phyloP scores from a whole-genome alignment of 2,888 invertebrate genomes.

The Serrognathus titanus region DNA sequence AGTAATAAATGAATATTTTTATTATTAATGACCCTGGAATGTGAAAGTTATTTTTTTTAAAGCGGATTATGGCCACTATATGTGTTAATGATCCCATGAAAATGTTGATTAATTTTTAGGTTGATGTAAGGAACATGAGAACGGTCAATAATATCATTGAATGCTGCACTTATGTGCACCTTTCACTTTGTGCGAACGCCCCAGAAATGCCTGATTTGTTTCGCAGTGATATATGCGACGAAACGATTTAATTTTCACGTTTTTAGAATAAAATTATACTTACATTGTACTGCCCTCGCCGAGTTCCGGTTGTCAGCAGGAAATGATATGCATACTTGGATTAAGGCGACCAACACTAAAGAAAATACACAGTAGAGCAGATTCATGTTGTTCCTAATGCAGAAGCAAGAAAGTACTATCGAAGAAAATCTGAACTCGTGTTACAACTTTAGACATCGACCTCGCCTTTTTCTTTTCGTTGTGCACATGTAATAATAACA shows the following conservation, averaged over 20 bases:
- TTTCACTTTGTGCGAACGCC: too few species aligned
- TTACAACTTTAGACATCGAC: slow-evolving; percentile 19
- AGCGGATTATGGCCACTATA: too few species aligned
- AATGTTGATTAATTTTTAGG: too few species aligned
- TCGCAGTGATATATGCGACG: background rate
- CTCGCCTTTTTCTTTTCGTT: slow-evolving; percentile 19
- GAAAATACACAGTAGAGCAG: slow-evolving; percentile 16
- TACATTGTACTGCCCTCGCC: slow-evolving; percentile 21
- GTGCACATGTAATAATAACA: slow-evolving; percentile 8
- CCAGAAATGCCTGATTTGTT: too few species aligned
- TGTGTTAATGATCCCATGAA: too few species aligned
- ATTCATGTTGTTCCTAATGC: slow-evolving; percentile 16
- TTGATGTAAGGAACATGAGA: too few species aligned
- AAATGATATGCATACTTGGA: slow-evolving; percentile 10
- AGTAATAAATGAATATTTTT: too few species aligned
- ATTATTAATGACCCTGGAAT: too few species aligned
- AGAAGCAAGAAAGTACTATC: slow-evolving; percentile 1
- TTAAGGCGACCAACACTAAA: slow-evolving; percentile 15
- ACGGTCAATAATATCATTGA: too few species aligned
- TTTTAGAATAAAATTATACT: slow-evolving; percentile 11
- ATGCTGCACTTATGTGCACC: too few species aligned
- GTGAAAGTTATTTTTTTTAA: too few species aligned
- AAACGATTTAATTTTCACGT: background rate
- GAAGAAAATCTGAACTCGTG: slow-evolving; percentile 15
- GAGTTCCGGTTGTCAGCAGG: slow-evolving; percentile 18